Conservation (phyloP, 1,140 invertebrate species). For the Babylonia areolata region DNA sequence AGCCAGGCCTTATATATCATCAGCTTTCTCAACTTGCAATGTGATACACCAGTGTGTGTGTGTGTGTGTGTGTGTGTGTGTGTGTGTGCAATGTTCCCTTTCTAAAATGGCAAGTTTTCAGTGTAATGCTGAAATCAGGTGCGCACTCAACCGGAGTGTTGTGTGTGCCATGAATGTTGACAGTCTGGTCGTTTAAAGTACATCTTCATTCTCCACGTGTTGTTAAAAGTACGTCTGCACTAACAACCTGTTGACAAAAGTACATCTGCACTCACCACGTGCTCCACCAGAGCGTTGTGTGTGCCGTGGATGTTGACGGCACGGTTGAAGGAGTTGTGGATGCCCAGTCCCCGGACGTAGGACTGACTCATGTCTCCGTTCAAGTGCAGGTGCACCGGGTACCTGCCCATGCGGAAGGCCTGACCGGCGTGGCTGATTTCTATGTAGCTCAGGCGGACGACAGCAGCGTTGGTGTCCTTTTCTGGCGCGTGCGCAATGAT, state of each 20-base stretch:
- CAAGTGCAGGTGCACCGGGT: conserved; percentile 74
- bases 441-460: conserved; percentile 53
- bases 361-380: conserved; percentile 70
- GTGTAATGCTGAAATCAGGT: too few relatives aligned
- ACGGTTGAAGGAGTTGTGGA: conserved; percentile 73
- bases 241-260: too few relatives aligned
- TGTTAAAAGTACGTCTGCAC: too few relatives aligned
- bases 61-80: too few relatives aligned
- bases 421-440: conserved; percentile 71
- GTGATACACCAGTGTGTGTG: too few relatives aligned
- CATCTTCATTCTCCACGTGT: too few relatives aligned
- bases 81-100: too few relatives aligned
- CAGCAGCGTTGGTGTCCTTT: conserved; percentile 50
- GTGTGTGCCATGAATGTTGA: conserved; percentile 72
- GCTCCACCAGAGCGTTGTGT: conserved; percentile 61
- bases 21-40: too few relatives aligned
- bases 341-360: conserved; percentile 68
- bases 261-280: conserved; percentile 31
- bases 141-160: conserved; percentile 66
- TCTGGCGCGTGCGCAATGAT: conserved; percentile 65
- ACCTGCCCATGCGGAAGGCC: conserved; percentile 73
- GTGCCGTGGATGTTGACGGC: conserved; percentile 74
- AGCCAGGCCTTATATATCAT: too few relatives aligned
- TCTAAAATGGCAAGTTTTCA: too few relatives aligned
- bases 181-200: conserved; percentile 73